phyloP scores from a whole-genome alignment of 2,113 vertebrate species.

The Loxodonta africana region DNA sequence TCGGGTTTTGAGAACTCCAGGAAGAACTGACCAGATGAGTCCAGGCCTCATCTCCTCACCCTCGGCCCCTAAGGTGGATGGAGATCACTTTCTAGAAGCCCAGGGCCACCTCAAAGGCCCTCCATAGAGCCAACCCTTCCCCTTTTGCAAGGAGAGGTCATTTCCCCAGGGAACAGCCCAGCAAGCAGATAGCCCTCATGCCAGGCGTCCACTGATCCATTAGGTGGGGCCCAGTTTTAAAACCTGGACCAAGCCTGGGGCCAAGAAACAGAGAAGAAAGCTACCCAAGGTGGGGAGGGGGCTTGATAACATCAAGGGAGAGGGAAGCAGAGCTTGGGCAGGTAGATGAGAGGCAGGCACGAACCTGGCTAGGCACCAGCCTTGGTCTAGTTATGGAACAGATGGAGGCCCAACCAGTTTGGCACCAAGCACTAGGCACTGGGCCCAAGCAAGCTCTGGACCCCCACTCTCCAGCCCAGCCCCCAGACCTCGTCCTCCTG shows the following conservation, averaged over 20 bases:
- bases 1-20: background rate
- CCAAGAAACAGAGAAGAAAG: background rate
- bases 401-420: background rate
- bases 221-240: background rate
- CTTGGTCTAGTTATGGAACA: background rate
- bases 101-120: background rate
- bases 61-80: background rate
- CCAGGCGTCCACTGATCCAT: background rate
- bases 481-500: constrained; percentile 84
- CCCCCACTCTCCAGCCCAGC: background rate
- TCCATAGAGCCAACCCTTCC: background rate
- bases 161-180: background rate
- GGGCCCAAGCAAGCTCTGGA: background rate
- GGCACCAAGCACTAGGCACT: background rate
- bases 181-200: background rate
- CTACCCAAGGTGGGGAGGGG: background rate
- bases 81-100: background rate
- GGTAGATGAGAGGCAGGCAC: background rate
- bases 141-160: background rate
- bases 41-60: background rate
- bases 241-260: background rate
- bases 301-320: background rate
- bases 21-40: background rate
- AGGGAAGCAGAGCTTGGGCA: background rate
- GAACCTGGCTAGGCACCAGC: background rate